Percentiles rank a stretch among this genome's conserved stretches.
phyloP scores from a whole-genome alignment of 2,113 vertebrate species.

The Xenus cinereus region DNA sequence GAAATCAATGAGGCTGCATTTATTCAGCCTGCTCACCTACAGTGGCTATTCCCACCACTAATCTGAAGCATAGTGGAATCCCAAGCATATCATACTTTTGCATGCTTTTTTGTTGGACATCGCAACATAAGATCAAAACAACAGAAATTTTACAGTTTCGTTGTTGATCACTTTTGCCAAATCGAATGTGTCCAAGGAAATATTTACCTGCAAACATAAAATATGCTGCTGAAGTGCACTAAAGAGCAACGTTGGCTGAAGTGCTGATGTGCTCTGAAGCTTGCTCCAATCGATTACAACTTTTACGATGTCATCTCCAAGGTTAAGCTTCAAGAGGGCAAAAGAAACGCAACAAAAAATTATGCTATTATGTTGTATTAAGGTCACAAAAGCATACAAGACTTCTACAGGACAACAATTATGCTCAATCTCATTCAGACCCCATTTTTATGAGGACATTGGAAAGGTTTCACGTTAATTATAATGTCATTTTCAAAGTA shows the following conservation, averaged over 20 bases:
- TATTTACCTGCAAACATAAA: slow-evolving; percentile 89
- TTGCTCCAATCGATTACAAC: slow-evolving; percentile 81
- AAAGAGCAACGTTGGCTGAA: slow-evolving; percentile 77
- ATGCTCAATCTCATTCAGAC: not conserved
- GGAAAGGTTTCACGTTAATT: not conserved
- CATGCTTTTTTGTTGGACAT: not conserved
- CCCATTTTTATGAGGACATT: not conserved
- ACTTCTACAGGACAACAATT: slow-evolving; percentile 17
- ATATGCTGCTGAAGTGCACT: slow-evolving; percentile 86
- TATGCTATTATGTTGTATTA: slow-evolving; percentile 17
- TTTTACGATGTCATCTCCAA: slow-evolving; percentile 83
- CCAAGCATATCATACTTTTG: not conserved
- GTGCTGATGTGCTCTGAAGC: slow-evolving; percentile 72
- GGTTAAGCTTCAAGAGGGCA: slow-evolving; percentile 82
- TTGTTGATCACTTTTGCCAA: slow-evolving; percentile 24
- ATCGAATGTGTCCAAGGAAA: slow-evolving; percentile 25
- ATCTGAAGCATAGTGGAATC: slow-evolving; percentile 11
- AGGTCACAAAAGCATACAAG: slow-evolving; percentile 11
- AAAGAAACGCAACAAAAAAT: slow-evolving; percentile 71
- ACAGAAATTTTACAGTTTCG: not conserved
- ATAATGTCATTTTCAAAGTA: not conserved
- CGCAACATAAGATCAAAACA: not conserved
- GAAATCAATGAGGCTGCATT: slow-evolving; percentile 75
- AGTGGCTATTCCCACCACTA: slow-evolving; percentile 44
- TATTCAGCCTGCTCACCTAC: slow-evolving; percentile 66